Percentiles rank a stretch among this genome's conserved stretches.
Evolutionary conservation across 2,113 vertebrate species (phyloP).

Genomic region (Enhydra lutris): DNA sequence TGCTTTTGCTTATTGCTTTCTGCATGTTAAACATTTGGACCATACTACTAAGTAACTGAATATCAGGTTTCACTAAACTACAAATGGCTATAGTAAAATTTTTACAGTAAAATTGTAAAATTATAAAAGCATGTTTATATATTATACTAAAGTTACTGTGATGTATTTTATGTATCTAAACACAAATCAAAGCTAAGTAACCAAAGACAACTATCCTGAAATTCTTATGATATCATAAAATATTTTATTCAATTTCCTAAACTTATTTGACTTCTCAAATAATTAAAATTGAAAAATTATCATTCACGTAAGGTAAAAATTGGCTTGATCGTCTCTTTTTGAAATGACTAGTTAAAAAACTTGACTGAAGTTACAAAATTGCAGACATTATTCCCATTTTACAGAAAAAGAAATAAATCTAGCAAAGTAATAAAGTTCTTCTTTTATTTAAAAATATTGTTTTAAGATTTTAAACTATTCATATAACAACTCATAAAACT

Average conservation of each 20-base stretch:
- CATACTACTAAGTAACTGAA: background rate
- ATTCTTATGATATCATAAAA: background rate
- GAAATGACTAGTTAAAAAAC: background rate
- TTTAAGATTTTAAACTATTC: background rate
- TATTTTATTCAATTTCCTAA: background rate
- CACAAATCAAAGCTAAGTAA: background rate
- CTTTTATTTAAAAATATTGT: background rate
- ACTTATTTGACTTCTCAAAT: background rate
- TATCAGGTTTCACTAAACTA: background rate
- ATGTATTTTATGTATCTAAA: background rate
- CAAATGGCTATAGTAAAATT: background rate
- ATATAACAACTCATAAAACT: background rate
- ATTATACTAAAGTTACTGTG: background rate
- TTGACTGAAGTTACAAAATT: background rate
- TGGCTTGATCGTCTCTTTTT: background rate
- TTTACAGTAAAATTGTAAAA: background rate
- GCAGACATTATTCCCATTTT: background rate
- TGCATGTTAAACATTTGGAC: background rate
- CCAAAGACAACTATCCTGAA: background rate
- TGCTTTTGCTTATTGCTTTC: background rate
- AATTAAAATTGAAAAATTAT: background rate
- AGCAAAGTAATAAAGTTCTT: background rate
- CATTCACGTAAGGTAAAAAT: background rate
- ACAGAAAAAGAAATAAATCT: background rate
- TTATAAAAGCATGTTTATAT: background rate